phyloP scores from a whole-genome alignment of 2,888 invertebrate species.

The Nysson spinosus region DNA sequence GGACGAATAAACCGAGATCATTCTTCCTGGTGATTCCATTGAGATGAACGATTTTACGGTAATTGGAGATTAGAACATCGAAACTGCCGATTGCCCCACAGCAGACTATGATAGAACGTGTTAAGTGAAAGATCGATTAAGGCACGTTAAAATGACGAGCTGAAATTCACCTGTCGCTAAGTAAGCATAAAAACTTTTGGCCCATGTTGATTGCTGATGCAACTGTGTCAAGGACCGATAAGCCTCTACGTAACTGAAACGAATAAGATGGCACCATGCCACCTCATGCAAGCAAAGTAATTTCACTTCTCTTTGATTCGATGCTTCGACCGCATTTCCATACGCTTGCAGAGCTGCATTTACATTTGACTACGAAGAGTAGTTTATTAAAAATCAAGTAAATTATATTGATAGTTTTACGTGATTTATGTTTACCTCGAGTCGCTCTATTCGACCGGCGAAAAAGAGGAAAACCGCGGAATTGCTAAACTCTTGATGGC shows the following conservation, averaged over 20 bases:
- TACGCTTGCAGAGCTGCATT: slow-evolving; percentile 80
- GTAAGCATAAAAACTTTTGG: slow-evolving; percentile 83
- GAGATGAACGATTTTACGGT: slow-evolving; percentile 74
- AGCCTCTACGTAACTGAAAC: slow-evolving; percentile 80
- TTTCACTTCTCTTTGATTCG: slow-evolving; percentile 82
- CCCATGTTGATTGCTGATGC: slow-evolving; percentile 82
- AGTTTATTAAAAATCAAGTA: not conserved
- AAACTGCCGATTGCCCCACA: slow-evolving; percentile 77
- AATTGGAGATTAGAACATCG: slow-evolving; percentile 70
- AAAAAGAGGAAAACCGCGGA: slow-evolving; percentile 85
- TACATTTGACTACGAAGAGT: slow-evolving; percentile 79
- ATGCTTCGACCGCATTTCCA: slow-evolving; percentile 80
- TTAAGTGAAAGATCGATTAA: not conserved
- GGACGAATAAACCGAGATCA: slow-evolving; percentile 73
- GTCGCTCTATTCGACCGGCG: slow-evolving; percentile 81
- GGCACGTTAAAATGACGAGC: not conserved
- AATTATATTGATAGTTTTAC: not conserved
- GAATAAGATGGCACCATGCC: slow-evolving; percentile 83
- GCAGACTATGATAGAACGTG: slow-evolving; percentile 73
- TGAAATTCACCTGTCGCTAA: slow-evolving; percentile 77
- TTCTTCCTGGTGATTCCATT: slow-evolving; percentile 63
- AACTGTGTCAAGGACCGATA: slow-evolving; percentile 79
- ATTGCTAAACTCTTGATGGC: slow-evolving; percentile 79
- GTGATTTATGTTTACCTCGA: slow-evolving; percentile 78
- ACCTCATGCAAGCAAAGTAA: slow-evolving; percentile 82